Evolutionary conservation across 2,888 invertebrate species (phyloP).

Genomic region (Elysia crispata): DNA sequence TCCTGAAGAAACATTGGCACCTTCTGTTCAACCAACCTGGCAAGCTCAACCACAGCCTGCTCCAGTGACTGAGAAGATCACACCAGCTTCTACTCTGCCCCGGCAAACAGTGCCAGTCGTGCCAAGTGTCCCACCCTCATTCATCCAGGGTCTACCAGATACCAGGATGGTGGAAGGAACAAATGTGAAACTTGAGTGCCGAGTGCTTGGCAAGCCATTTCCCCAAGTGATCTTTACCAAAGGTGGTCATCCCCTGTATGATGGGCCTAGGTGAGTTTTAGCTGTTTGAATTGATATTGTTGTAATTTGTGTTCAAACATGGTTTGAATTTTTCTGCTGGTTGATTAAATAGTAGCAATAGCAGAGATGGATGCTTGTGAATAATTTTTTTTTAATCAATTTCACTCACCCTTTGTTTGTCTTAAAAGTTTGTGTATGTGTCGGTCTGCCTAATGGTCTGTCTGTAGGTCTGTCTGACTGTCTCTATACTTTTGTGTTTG

Average conservation of each 20-base stretch:
- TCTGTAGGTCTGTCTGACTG: no score
- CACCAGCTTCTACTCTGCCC: conserved; percentile 32
- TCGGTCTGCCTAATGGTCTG: no score
- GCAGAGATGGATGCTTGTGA: no score
- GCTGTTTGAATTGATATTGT: background rate
- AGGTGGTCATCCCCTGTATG: conserved; percentile 69
- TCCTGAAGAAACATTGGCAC: conserved; percentile 22
- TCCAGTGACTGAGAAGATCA: background rate
- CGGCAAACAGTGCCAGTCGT: conserved; percentile 51
- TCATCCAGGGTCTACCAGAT: conserved; percentile 68
- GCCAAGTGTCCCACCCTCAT: conserved; percentile 65
- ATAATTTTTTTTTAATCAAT: no score
- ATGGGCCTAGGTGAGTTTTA: conserved; percentile 70
- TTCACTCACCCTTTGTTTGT: no score
- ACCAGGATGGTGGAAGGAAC: conserved; percentile 76
- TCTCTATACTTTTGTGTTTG: no score
- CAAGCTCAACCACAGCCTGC: conserved; percentile 19
- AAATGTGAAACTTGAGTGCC: conserved; percentile 74
- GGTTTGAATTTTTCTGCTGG: no score
- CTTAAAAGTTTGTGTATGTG: no score
- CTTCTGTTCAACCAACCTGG: background rate
- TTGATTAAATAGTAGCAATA: no score
- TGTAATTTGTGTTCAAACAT: background rate
- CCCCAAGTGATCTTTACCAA: conserved; percentile 75
- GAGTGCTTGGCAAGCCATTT: conserved; percentile 73